Evolutionary conservation across 2,797 vertebrate genomes (phyloP).

Genomic region (Sebastes paucispinis): DNA sequence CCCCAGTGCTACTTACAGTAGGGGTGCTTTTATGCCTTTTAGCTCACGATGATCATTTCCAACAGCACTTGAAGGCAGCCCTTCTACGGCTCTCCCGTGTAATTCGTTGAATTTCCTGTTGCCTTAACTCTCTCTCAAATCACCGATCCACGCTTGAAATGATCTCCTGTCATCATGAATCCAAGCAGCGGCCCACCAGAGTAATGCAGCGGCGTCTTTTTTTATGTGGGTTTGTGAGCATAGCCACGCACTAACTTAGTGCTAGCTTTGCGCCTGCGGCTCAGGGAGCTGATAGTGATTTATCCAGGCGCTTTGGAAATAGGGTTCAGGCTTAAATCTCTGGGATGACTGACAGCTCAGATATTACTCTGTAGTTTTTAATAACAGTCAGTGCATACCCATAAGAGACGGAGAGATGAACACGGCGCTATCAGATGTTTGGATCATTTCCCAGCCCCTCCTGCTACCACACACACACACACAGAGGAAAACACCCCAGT

Average conservation of each 20-base stretch:
- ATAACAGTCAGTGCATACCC: constrained; percentile 63
- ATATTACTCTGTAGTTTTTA: constrained; percentile 82
- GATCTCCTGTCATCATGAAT: background rate
- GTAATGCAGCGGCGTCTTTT: background rate
- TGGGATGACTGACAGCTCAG: constrained; percentile 71
- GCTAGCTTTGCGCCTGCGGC: constrained; percentile 3
- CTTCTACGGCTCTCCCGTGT: background rate
- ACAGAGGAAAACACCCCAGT: constrained; percentile 3
- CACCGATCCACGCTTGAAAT: background rate
- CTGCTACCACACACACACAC: background rate
- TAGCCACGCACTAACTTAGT: background rate
- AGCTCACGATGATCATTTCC: constrained; percentile 24
- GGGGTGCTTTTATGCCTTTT: background rate
- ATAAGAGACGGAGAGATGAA: constrained; percentile 57
- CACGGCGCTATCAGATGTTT: constrained; percentile 57
- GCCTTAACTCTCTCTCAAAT: constrained; percentile 6
- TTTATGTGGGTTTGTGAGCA: constrained; percentile 1
- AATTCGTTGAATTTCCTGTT: background rate
- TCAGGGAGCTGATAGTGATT: constrained; percentile 43
- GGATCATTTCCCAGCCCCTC: constrained; percentile 31
- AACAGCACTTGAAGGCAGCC: constrained; percentile 8
- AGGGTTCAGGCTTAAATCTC: constrained; percentile 51
- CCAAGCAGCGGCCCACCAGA: background rate
- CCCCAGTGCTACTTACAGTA: background rate
- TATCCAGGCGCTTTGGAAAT: constrained; percentile 32